These are phyloP conservation scores for Anodontia alba DNA, from an alignment of 2,888 invertebrate species.

Conservation along the genomic window DNA sequence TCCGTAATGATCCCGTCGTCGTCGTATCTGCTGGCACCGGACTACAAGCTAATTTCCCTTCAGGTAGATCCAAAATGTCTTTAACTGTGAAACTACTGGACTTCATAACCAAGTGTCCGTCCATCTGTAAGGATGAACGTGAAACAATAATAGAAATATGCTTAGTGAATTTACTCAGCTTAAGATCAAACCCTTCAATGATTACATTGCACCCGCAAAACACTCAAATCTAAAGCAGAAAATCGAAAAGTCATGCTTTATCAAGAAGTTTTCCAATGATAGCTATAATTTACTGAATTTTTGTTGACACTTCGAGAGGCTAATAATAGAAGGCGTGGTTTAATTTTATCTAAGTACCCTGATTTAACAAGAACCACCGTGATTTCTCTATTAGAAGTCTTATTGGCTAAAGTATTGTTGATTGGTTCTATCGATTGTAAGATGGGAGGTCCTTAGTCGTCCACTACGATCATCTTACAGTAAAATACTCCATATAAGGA, in stretches of 20 bases:
- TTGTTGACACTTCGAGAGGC: constrained; percentile 59
- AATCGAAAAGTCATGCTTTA: constrained; percentile 64
- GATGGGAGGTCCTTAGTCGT: not conserved
- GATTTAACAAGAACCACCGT: not conserved
- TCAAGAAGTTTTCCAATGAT: constrained; percentile 59
- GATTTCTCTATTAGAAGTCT: not conserved
- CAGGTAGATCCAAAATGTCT: constrained; percentile 96
- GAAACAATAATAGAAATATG: not conserved
- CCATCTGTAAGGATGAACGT: constrained; percentile 64
- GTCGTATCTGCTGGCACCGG: constrained; percentile 61
- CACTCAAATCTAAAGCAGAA: constrained; percentile 49
- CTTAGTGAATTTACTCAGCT: not conserved
- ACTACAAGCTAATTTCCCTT: constrained; percentile 85
- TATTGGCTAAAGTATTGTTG: not conserved
- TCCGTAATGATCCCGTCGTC: constrained; percentile 58
- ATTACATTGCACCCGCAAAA: constrained; percentile 60
- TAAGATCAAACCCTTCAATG: constrained; percentile 33
- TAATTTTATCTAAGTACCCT: constrained; percentile 1
- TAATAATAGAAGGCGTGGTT: constrained; percentile 40
- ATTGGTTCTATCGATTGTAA: not conserved
- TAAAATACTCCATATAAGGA: too few species aligned
- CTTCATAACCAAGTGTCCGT: constrained; percentile 87
- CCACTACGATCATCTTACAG: too few species aligned
- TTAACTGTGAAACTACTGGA: constrained; percentile 95
- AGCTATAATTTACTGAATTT: constrained; percentile 60